Percentiles rank a stretch among this genome's conserved stretches.
Conservation (phyloP, 2,113 vertebrate genomes). For the Hemiprocne comata region DNA sequence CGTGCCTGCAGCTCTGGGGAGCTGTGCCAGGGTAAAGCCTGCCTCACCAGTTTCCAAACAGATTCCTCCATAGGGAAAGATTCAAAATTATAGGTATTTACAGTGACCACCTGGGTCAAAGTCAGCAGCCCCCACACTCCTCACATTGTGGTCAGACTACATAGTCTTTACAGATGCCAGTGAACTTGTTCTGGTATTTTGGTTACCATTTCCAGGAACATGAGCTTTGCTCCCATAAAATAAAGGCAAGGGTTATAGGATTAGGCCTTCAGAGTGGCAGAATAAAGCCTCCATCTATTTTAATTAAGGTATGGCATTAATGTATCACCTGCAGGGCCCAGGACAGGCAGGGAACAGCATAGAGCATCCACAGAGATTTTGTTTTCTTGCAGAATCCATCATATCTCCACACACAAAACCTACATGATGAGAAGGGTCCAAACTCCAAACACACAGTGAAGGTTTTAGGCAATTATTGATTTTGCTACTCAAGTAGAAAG, state of each 20-base stretch:
- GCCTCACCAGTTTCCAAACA: neutral
- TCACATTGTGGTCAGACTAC: neutral
- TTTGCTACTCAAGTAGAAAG: conserved; percentile 59
- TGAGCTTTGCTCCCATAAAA: neutral
- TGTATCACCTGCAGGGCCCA: fast-evolving
- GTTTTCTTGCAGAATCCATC: neutral
- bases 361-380: neutral
- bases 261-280: neutral
- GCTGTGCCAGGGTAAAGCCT: neutral
- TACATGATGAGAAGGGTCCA: neutral
- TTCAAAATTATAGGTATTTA: neutral
- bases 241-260: neutral
- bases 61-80: fast-evolving
- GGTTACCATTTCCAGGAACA: neutral
- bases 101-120: fast-evolving
- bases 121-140: fast-evolving
- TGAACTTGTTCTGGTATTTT: neutral
- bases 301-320: neutral
- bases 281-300: neutral
- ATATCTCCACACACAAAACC: neutral
- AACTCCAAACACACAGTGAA: conserved; percentile 22
- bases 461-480: conserved; percentile 61
- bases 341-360: neutral
- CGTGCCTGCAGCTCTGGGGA: neutral
- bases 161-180: neutral